Evolutionary conservation across 1,140 invertebrate genomes (phyloP), one percentile per base, ranked within the genome.

Genomic region (Pollicipes pollicipes): DNA sequence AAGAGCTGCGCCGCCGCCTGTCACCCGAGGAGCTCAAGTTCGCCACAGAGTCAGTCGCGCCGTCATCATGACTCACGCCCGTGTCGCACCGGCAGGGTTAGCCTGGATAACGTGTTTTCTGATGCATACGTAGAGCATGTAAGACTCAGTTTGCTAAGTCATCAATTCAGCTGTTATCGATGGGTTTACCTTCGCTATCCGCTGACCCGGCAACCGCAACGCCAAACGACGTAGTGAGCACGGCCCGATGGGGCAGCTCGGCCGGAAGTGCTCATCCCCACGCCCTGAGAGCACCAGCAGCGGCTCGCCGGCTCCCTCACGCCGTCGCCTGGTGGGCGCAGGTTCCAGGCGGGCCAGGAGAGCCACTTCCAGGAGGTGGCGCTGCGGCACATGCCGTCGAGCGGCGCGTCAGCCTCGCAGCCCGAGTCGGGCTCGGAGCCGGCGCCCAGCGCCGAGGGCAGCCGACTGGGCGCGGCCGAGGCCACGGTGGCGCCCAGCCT

Each of bases 11-110:
- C 80, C 83, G 32, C 78, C 79, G 3, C 76, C 79, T 93, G 74
- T 90, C 88, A 10, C 79, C 84, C 17, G 82, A 83, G 45, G 90
- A 93, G 79, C 79, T 84, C 66, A 81, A 83, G 75, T 92, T 90
- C 84, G 89, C 89, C 3, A 84, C 85, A 75, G 85, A 87, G 72
- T 89, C 84, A 74, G 77, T 75, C n/a, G n/a, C n/a, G 63, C 32
- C 68, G 6, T 24, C n/a, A 63, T 71, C 58, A 28, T 29, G 35
- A 27, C 32, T 37, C 28, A 26, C 35, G 68, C 28, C 17, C 28
- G 66, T 68, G 16, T 68, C 31, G 29, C 37, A 70, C 32, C 64
- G 63, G 70, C 45, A 68, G 26, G 27, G 26, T 68, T 75, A n/a
- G n/a, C 63, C 63, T 66, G 30, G n/a, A n/a, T n/a, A n/a, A n/a